A percentile compares a stretch with the other conserved stretches of the same genome.
phyloP scores from a whole-genome alignment of 2,888 invertebrate species.

The Drosophila longiperda region DNA sequence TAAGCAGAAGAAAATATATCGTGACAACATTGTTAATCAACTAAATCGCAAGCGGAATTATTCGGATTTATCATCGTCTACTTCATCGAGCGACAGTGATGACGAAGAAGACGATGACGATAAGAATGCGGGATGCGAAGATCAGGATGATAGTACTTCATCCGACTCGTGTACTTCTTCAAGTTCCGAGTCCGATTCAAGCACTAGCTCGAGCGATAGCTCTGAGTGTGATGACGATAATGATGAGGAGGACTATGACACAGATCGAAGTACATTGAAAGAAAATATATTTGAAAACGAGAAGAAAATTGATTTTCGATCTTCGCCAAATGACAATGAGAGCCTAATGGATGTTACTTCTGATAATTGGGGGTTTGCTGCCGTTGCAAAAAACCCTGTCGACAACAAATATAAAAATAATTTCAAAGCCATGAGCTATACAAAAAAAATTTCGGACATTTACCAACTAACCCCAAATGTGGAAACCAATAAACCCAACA shows the following conservation, averaged over 20 bases:
- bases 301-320: conserved; percentile 63
- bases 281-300: conserved; percentile 76
- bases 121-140: conserved; percentile 70
- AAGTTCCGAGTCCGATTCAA: conserved; percentile 83
- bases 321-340: conserved; percentile 48
- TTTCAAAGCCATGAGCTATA: conserved; percentile 59
- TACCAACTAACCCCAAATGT: conserved; percentile 30
- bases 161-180: conserved; percentile 83
- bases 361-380: conserved; percentile 87
- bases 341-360: conserved; percentile 66
- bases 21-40: conserved; percentile 57
- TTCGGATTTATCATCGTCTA: conserved; percentile 83
- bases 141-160: conserved; percentile 81
- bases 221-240: conserved; percentile 84
- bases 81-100: conserved; percentile 84
- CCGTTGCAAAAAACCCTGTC: conserved; percentile 86
- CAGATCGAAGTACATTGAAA: conserved; percentile 79
- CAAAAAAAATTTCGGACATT: conserved; percentile 25
- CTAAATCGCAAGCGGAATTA: conserved; percentile 74
- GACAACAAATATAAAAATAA: conserved; percentile 78
- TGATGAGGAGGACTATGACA: conserved; percentile 80
- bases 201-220: conserved; percentile 83
- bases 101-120: conserved; percentile 82
- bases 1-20: conserved; percentile 57
- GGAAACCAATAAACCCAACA: conserved; percentile 35